phyloP scores from a whole-genome alignment of 2,113 vertebrate species.

The Gila orcuttii region DNA sequence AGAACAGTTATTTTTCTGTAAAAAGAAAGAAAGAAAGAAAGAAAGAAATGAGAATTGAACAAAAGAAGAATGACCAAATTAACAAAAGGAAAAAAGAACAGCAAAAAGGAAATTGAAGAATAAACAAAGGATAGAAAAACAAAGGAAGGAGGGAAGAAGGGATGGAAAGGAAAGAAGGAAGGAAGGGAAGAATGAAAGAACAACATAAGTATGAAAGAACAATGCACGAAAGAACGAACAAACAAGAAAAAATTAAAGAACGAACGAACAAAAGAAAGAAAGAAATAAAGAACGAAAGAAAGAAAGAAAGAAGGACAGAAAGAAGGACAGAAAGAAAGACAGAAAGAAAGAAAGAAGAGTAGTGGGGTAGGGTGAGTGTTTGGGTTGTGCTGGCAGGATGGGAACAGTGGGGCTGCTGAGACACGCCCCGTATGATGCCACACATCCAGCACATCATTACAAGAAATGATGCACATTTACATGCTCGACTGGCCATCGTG shows the following conservation, averaged over 20 bases:
- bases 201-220: neutral
- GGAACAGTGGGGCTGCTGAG: constrained; percentile 10
- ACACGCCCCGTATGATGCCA: constrained; percentile 34
- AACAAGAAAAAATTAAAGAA: neutral
- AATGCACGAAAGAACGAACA: neutral
- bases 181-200: neutral
- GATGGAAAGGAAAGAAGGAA: neutral
- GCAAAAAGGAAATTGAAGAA: neutral
- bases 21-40: neutral
- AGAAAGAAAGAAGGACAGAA: neutral
- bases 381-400: neutral
- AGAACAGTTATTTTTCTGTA: too few species aligned
- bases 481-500: constrained; percentile 57
- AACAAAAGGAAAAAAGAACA: too few species aligned
- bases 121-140: neutral
- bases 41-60: neutral
- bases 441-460: constrained; percentile 59
- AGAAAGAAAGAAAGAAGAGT: neutral
- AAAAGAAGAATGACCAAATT: too few species aligned
- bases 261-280: neutral
- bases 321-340: constrained; percentile 30
- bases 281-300: neutral
- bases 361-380: neutral
- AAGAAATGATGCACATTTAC: constrained; percentile 59
- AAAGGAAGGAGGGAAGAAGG: neutral